Conservation (phyloP, 1,140 invertebrate genomes). For the Cotesia glomerata region DNA sequence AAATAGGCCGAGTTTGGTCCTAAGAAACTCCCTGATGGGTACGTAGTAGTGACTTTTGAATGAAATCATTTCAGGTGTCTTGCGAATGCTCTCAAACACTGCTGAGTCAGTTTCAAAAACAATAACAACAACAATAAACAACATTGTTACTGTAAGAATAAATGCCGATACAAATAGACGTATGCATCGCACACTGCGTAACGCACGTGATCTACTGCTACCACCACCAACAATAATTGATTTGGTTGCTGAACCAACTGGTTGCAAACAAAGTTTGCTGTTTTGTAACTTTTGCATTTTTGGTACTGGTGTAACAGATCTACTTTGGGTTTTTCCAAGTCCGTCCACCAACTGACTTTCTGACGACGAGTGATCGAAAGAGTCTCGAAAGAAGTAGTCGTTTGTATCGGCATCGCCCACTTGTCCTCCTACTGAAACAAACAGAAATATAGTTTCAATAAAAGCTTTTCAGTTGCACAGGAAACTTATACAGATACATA, state of each 20-base stretch:
- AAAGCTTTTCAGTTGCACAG: neutral
- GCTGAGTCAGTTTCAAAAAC: conserved; percentile 79
- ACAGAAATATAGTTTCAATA: conserved; percentile 13
- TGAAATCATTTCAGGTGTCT: conserved; percentile 79
- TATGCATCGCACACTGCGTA: conserved; percentile 67
- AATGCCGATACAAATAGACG: conserved; percentile 77
- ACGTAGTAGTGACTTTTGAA: conserved; percentile 82
- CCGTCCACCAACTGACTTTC: conserved; percentile 71
- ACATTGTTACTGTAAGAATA: conserved; percentile 70
- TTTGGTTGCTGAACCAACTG: conserved; percentile 38
- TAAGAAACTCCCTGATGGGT: conserved; percentile 79
- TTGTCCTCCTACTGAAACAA: conserved; percentile 55
- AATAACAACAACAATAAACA: conserved; percentile 70
- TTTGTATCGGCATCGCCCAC: conserved; percentile 53
- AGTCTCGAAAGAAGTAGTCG: conserved; percentile 77
- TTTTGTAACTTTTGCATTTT: conserved; percentile 66
- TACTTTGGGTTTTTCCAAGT: conserved; percentile 57
- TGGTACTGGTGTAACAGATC: conserved; percentile 64
- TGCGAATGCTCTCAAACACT: conserved; percentile 72
- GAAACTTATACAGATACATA: neutral
- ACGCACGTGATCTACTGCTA: conserved; percentile 31
- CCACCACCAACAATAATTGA: conserved; percentile 12
- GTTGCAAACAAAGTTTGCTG: conserved; percentile 55
- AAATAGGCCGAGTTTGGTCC: conserved; percentile 62
- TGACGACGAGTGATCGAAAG: conserved; percentile 79